Percentiles rank a stretch among this genome's conserved stretches.
phyloP scores from a whole-genome alignment of 2,797 vertebrate genomes.

The Eulemur albifrons region DNA sequence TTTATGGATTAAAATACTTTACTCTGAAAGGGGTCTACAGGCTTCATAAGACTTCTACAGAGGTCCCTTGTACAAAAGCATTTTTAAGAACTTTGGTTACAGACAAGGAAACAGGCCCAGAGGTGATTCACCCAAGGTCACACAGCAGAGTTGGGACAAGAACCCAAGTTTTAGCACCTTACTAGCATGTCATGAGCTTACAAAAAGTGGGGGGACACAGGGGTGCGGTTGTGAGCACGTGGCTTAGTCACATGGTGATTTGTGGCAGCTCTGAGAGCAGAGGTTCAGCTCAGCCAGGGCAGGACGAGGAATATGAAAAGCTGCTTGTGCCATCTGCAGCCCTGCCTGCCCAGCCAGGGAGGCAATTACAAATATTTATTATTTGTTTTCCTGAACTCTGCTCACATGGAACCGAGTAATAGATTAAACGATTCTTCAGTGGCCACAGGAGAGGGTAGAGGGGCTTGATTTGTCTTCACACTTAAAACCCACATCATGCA shows the following conservation, averaged over 20 bases:
- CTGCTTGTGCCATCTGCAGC: neutral
- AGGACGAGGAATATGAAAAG: neutral
- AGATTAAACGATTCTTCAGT: conserved; percentile 61
- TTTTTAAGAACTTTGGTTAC: neutral
- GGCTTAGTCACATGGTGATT: neutral
- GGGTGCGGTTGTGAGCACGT: neutral
- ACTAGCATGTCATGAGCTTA: neutral
- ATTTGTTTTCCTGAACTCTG: conserved; percentile 53
- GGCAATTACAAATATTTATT: conserved; percentile 44
- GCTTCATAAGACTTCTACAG: neutral
- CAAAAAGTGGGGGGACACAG: accelerated
- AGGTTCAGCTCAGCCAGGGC: neutral
- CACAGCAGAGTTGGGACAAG: neutral
- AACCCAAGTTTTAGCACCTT: neutral
- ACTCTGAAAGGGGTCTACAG: neutral
- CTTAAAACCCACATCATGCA: neutral
- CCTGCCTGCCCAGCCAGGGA: neutral
- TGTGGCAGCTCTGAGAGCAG: neutral
- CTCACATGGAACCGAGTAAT: conserved; percentile 23
- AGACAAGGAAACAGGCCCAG: neutral
- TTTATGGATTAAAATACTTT: neutral
- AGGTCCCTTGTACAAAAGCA: neutral
- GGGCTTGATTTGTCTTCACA: neutral
- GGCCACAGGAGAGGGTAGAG: neutral
- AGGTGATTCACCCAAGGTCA: neutral